Evolutionary conservation across 2,797 vertebrate species (phyloP), one percentile per base, ranked within the genome.

Genomic region (Rhyacichthys aspro): DNA sequence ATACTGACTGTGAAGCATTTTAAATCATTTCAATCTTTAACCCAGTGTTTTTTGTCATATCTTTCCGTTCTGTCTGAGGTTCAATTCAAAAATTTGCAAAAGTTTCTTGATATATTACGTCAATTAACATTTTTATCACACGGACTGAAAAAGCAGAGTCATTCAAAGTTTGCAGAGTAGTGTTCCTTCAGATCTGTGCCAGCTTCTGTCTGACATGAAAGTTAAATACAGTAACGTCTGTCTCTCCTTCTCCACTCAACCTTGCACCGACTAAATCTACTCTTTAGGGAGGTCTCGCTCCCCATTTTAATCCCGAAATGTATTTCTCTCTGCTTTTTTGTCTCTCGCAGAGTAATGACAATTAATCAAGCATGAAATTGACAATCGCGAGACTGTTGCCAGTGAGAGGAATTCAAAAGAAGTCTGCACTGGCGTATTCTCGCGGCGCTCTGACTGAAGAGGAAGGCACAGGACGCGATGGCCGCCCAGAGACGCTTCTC

Each of bases 361-460:
- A 91, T 90, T 91, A 91, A 92, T 91, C 91, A 93, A 89, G 89
- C 91, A 85, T 92, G 92, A 92, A 93, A 93, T 92, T 93, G 90
- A 93, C 91, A 91, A 92, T 88, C 60, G 84, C 74, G 61, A 84
- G 85, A 81, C 75, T 82, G 77, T 77, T 84, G 82, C 81, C 76
- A 78, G 79, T 80, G 79, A 90, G 85, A 77, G 67, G 84, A 89
- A 90, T 88, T 88, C 83, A 89, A 88, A n/a, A 92, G 79, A 80
- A 78, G 80, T 43, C 33, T 58, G 79, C 49, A 5, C 70, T 70
- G 48, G 49, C 63, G 76, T 67, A 79, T 76, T 84, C 79, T 85
- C 49, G 45, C 69, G 36, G 63, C 43, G 74, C 69, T 43, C 18
- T 7, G 37, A 41, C 50, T 28, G 50, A 14, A 41, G 36, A n/a